These are phyloP conservation scores for Carassius carassius DNA, from an alignment of 2,113 vertebrate genomes.

Conservation along the genomic window DNA sequence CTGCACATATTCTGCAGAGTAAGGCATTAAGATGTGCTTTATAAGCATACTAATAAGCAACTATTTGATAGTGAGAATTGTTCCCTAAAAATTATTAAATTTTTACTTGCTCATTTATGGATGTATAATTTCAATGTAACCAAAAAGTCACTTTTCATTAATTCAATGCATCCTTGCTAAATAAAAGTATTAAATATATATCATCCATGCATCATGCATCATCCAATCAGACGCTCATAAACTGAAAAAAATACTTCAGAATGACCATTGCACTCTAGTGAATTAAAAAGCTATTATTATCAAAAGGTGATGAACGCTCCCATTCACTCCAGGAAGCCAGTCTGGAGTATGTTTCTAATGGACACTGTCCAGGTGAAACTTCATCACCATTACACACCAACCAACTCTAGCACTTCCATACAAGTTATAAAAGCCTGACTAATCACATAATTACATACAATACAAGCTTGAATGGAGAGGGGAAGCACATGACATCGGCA, in stretches of 20 bases:
- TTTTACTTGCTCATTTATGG: too few species aligned
- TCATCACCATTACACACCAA: slow-evolving; percentile 43
- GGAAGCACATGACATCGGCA: slow-evolving; percentile 52
- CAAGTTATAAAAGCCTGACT: slow-evolving; percentile 53
- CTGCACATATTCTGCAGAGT: too few species aligned
- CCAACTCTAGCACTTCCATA: slow-evolving; percentile 37
- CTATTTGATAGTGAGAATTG: neutral
- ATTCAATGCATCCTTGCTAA: too few species aligned
- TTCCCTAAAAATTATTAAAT: too few species aligned
- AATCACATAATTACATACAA: slow-evolving; percentile 60
- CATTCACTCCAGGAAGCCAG: slow-evolving; percentile 1
- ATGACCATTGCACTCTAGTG: too few species aligned
- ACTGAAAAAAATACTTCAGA: neutral
- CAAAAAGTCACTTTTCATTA: too few species aligned
- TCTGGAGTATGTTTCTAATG: slow-evolving; percentile 18
- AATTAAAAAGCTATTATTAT: too few species aligned
- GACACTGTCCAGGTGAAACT: slow-evolving; percentile 7
- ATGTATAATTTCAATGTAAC: too few species aligned
- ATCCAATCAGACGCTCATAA: neutral
- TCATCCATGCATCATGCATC: neutral
- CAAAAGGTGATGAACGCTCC: neutral
- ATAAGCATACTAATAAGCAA: too few species aligned
- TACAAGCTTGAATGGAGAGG: slow-evolving; percentile 52
- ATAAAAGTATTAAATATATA: too few species aligned
- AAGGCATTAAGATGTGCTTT: too few species aligned